Percentiles rank a stretch among this genome's conserved stretches.
Conservation (phyloP, 2,113 vertebrate species). For the Seriola dumerili region DNA sequence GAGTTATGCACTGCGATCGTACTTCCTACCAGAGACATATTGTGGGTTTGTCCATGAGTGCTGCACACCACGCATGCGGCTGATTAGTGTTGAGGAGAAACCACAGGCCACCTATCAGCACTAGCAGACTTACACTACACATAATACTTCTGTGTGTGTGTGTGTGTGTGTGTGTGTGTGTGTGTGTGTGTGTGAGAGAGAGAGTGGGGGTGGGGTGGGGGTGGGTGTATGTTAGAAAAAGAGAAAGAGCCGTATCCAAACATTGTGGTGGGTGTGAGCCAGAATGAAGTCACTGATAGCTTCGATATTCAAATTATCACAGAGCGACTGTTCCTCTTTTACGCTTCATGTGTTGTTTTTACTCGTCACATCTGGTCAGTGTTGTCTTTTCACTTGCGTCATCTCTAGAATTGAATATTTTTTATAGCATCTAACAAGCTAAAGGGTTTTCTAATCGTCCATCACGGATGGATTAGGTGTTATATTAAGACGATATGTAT, state of each 20-base stretch:
- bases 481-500: background rate
- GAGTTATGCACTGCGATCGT: slow-evolving; percentile 44
- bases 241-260: slow-evolving; percentile 23
- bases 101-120: slow-evolving; percentile 74
- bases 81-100: slow-evolving; percentile 75
- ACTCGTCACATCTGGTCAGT: background rate
- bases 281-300: slow-evolving; percentile 43
- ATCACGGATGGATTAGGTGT: background rate
- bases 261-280: slow-evolving; percentile 10
- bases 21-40: slow-evolving; percentile 69
- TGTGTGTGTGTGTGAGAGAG: background rate
- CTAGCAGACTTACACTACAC: slow-evolving; percentile 62
- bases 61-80: slow-evolving; percentile 32
- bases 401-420: background rate
- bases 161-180: slow-evolving; percentile 27
- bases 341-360: background rate
- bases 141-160: slow-evolving; percentile 30
- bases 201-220: no score
- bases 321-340: background rate
- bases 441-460: background rate
- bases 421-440: background rate
- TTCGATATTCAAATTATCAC: slow-evolving; percentile 16
- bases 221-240: background rate
- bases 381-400: background rate
- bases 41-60: slow-evolving; percentile 55